phyloP scores from a whole-genome alignment of 2,888 invertebrate species.

The Pandemis heparana region DNA sequence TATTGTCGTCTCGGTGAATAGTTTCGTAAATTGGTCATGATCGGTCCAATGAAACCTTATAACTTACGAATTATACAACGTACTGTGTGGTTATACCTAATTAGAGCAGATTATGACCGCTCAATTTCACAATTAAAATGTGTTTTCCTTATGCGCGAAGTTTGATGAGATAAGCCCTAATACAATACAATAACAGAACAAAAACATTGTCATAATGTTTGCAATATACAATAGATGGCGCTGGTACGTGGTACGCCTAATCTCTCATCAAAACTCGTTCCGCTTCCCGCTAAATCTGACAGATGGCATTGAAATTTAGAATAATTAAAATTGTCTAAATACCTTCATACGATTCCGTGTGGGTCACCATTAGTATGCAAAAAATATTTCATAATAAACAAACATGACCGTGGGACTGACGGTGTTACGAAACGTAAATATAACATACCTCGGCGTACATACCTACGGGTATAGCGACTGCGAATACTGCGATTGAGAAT shows the following conservation, averaged over 20 bases:
- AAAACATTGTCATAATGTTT: slow-evolving; percentile 1
- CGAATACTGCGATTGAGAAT: too few relatives aligned
- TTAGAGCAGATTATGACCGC: background rate
- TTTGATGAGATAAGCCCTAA: background rate
- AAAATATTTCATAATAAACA: background rate
- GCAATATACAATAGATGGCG: slow-evolving; percentile 1
- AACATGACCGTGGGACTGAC: slow-evolving; percentile 3
- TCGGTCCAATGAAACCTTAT: background rate
- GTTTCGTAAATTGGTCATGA: background rate
- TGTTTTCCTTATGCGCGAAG: background rate
- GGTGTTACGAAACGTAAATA: background rate
- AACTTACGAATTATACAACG: too few relatives aligned
- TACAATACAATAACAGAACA: background rate
- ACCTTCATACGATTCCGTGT: background rate
- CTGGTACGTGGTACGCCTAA: background rate
- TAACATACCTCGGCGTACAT: background rate
- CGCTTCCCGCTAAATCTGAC: background rate
- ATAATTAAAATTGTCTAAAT: background rate
- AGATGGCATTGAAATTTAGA: slow-evolving; percentile 13
- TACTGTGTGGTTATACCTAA: too few relatives aligned
- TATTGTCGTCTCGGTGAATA: background rate
- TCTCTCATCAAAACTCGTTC: background rate
- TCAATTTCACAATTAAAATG: background rate
- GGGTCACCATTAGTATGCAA: background rate
- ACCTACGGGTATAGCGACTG: background rate